Base-by-base conservation (phyloP, 2,113 vertebrate species). In the Saguinus midas region DNA sequence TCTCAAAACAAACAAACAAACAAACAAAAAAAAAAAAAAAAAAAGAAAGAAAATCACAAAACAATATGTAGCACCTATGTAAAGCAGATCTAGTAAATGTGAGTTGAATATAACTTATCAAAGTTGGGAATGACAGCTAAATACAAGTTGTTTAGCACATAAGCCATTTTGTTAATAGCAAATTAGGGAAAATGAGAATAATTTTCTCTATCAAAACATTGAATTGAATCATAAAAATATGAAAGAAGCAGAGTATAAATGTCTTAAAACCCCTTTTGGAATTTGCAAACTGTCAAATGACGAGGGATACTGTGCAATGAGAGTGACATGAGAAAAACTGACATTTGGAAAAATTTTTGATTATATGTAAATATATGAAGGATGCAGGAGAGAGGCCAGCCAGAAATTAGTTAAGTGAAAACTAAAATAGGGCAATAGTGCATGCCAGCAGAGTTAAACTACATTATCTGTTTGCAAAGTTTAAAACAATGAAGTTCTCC, bases 211-310 rank as follows among this genome's bases (percentile, higher is more conserved):
- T 18, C 58, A n/a, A 66, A 94, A 93, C 52, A 40, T 93, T 50
- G 25, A 97, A 61, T 57, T 96, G 88, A 96, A 82, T 21, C 66
- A 79, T 50, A 94, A 95, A 95, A 84, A 35, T 81, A 87, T 29
- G 58, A 95, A 94, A 29, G 25, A 76, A 87, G 0, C 43, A 84
- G 25, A 5, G 3, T 66, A 78, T 45, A 87, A 45, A 48, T 88
- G 48, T 82, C 40, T 66, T 45, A 73, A 48, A 43, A 55, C 0
- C 66, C 37, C 45, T 68, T 35, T 57, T 86, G 40, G n/a, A 95
- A 82, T 92, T 72, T 82, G 25, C 14, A 82, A 80, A 84, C 37
- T 57, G 70, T 52, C 18, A 20, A 72, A 35, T 32, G 20, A 91
- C 79, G 43, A 66, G 5, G 17, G 50, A 61, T 35, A 35, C n/a